Conservation (phyloP, 2,888 invertebrate genomes). For the Zonitis immaculata region DNA sequence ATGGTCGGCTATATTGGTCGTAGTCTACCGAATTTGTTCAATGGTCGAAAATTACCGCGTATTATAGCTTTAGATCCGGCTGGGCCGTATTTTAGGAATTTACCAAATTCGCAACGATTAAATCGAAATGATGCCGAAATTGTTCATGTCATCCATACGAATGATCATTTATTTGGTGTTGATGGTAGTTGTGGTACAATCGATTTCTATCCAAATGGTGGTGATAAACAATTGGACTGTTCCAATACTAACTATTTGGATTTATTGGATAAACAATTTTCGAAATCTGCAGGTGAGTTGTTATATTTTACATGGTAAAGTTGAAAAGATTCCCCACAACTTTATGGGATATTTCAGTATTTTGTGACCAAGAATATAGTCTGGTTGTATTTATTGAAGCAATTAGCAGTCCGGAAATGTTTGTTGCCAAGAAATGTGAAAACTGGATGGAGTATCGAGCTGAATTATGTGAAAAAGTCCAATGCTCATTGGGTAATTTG, state of each 20-base stretch:
- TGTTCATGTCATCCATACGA: conserved; percentile 38
- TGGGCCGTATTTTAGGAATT: conserved; percentile 29
- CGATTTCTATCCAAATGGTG: conserved; percentile 41
- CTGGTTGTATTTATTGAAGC: conserved; percentile 34
- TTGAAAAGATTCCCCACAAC: not conserved
- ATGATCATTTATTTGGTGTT: conserved; percentile 35
- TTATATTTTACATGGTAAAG: too few species aligned
- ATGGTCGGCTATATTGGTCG: conserved; percentile 24
- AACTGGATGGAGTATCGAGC: conserved; percentile 25
- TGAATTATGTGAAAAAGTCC: conserved; percentile 24
- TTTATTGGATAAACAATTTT: too few species aligned
- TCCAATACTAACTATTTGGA: conserved; percentile 10
- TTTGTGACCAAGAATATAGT: conserved; percentile 34
- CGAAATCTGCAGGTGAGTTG: too few species aligned
- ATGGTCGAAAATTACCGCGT: conserved; percentile 26
- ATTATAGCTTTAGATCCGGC: conserved; percentile 39
- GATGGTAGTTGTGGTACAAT: conserved; percentile 32
- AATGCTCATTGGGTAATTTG: conserved; percentile 32
- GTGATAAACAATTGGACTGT: conserved; percentile 38
- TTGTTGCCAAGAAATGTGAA: conserved; percentile 29
- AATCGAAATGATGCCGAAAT: conserved; percentile 35
- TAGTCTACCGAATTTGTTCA: conserved; percentile 18
- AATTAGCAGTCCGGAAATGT: conserved; percentile 28
- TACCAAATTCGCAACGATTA: conserved; percentile 29
- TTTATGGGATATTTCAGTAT: conserved; percentile 26